Conservation (phyloP, 2,113 vertebrate species). For the Anguilla rostrata region DNA sequence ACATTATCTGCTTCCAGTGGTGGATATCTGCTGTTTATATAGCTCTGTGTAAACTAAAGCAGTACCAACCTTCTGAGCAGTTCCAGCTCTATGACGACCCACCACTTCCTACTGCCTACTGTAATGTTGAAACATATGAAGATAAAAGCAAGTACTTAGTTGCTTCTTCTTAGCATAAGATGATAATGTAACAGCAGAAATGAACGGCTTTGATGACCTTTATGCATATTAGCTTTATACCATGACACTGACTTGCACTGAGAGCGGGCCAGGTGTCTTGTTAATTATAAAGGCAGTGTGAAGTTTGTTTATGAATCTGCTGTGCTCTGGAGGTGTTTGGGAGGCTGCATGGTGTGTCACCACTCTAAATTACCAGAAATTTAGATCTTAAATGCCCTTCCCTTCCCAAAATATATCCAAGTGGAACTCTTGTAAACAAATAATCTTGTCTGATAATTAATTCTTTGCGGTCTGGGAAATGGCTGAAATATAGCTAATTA, state of each 20-base stretch:
- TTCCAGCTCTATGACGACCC: not conserved
- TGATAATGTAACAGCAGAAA: not conserved
- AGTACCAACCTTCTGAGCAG: not conserved
- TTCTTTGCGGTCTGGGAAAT: not conserved
- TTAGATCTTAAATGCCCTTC: not conserved
- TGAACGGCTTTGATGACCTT: not conserved
- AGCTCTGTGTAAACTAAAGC: not conserved
- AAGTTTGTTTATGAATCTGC: not conserved
- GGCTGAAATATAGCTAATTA: not conserved
- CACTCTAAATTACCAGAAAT: not conserved
- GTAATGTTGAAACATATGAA: not conserved
- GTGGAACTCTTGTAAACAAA: not conserved
- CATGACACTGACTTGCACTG: not conserved
- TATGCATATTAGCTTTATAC: not conserved
- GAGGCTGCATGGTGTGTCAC: not conserved
- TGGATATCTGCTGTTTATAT: not conserved
- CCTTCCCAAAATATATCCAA: not conserved
- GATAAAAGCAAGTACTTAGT: not conserved
- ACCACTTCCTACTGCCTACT: not conserved
- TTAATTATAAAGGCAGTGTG: not conserved
- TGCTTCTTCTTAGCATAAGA: not conserved
- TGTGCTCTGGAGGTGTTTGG: not conserved
- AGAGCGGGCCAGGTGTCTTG: not conserved
- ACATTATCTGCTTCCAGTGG: not conserved
- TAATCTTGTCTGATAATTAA: not conserved